Evolutionary conservation across 2,797 vertebrate species (phyloP).

Genomic region (Cryptoprocta ferox): DNA sequence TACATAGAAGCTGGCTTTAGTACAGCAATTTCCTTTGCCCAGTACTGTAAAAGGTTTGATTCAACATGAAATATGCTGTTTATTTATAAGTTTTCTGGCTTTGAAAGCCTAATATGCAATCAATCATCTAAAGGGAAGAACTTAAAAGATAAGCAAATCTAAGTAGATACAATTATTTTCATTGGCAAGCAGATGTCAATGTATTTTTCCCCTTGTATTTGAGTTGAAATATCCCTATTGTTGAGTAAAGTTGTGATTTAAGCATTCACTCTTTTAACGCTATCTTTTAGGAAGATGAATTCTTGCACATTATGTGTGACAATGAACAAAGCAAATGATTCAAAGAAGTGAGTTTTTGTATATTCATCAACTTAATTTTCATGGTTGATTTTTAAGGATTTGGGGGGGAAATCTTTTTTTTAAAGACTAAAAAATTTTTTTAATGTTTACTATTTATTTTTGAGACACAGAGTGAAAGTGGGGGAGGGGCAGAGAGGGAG

Average conservation of each 20-base stretch:
- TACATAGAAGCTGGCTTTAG: not conserved
- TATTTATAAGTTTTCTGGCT: not conserved
- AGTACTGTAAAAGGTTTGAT: not conserved
- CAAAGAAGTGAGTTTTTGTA: not conserved
- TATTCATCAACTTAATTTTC: not conserved
- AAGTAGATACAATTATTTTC: not conserved
- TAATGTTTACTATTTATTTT: no score
- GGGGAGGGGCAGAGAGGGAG: no score
- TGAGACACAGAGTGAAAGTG: no score
- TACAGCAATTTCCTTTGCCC: not conserved
- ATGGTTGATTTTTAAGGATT: not conserved
- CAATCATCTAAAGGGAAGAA: not conserved
- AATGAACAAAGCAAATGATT: not conserved
- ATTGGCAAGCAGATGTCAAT: not conserved
- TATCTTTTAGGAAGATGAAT: not conserved
- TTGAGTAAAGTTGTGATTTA: not conserved
- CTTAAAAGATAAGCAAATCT: not conserved
- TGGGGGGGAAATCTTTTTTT: not conserved
- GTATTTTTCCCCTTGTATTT: not conserved
- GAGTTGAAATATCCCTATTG: not conserved
- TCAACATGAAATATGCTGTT: not conserved
- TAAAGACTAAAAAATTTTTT: no score
- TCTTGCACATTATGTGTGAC: not conserved
- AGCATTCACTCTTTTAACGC: not conserved
- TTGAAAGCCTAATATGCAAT: not conserved